Evolutionary conservation across 1,140 invertebrate genomes (phyloP).

Genomic region (Akabosia matsudoensis): DNA sequence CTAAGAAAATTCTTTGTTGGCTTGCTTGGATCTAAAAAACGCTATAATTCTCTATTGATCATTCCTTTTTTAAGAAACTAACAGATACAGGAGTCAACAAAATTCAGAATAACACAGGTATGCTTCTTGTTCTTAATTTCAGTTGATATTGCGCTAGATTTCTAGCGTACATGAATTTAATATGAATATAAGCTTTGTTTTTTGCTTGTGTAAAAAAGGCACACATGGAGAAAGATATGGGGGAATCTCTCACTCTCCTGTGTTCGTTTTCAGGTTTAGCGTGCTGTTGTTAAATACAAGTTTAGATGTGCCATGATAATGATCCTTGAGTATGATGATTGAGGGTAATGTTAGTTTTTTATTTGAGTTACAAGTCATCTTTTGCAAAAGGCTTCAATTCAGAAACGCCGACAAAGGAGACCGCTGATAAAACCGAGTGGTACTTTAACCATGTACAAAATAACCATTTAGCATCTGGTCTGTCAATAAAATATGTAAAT

Average conservation of each 20-base stretch:
- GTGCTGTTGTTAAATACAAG: slow-evolving; percentile 19
- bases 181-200: too few relatives aligned
- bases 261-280: not conserved
- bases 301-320: slow-evolving; percentile 19
- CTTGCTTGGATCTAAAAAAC: too few relatives aligned
- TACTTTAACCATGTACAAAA: slow-evolving; percentile 24
- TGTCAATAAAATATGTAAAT: slow-evolving; percentile 25
- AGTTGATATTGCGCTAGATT: too few relatives aligned
- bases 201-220: too few relatives aligned
- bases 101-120: too few relatives aligned
- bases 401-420: slow-evolving; percentile 18
- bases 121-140: too few relatives aligned
- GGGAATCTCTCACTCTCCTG: too few relatives aligned
- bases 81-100: not conserved
- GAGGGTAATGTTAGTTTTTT: slow-evolving; percentile 24
- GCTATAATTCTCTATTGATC: too few relatives aligned
- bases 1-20: too few relatives aligned
- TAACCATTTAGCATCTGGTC: slow-evolving; percentile 23
- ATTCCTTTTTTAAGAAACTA: too few relatives aligned
- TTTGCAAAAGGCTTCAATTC: slow-evolving; percentile 23
- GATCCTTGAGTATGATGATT: slow-evolving; percentile 20
- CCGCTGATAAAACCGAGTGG: slow-evolving; percentile 12
- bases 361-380: slow-evolving; percentile 25
- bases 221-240: too few relatives aligned
- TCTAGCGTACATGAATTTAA: too few relatives aligned